phyloP scores from a whole-genome alignment of 2,797 vertebrate genomes.

The Poeciliopsis paucimaculata region DNA sequence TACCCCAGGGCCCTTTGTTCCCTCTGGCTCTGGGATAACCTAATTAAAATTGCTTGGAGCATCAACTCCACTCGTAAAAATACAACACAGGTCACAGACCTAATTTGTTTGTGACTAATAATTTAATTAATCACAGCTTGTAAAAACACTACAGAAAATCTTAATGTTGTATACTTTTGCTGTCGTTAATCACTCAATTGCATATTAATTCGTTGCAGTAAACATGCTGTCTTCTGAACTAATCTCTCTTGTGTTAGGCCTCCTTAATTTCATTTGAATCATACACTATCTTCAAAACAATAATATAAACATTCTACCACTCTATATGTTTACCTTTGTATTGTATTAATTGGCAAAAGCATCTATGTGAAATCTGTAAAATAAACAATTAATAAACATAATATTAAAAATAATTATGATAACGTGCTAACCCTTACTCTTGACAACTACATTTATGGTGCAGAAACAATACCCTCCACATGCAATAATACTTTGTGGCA shows the following conservation, averaged over 20 bases:
- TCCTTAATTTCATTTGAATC: not conserved
- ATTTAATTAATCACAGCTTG: not conserved
- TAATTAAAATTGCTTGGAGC: not conserved
- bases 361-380: not conserved
- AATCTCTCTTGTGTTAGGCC: not conserved
- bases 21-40: not conserved
- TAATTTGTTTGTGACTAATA: not conserved
- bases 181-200: not conserved
- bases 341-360: not conserved
- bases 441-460: not conserved
- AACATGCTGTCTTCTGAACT: not conserved
- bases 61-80: not conserved
- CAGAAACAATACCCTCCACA: not conserved
- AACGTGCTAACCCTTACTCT: not conserved
- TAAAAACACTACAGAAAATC: not conserved
- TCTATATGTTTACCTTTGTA: not conserved
- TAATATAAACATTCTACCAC: not conserved
- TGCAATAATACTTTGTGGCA: not conserved
- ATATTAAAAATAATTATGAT: not conserved
- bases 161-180: not conserved
- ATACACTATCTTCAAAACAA: not conserved
- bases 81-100: not conserved
- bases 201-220: not conserved
- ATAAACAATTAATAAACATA: not conserved
- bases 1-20: not conserved